A percentile compares a stretch with the other conserved stretches of the same genome.
These are phyloP conservation scores for Phalacrocorax aristotelis DNA, from an alignment of 2,113 vertebrate species.

Conservation along the genomic window DNA sequence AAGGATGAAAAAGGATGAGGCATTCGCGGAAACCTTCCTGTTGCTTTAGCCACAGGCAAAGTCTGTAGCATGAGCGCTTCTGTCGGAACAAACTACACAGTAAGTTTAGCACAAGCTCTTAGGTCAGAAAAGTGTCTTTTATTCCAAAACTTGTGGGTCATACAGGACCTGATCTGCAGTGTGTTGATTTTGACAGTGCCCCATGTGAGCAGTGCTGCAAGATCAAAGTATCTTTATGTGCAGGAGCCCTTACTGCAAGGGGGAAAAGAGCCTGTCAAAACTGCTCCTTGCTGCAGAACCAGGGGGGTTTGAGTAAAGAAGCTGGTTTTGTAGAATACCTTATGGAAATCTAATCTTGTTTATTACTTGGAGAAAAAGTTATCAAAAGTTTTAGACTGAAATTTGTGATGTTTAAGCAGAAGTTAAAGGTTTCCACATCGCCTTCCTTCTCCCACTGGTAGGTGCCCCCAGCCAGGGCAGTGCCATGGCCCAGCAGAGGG, in stretches of 20 bases:
- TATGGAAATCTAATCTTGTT: neutral
- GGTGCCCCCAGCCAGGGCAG: too few species aligned
- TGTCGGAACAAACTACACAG: neutral
- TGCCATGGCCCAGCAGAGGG: neutral
- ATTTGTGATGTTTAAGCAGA: neutral
- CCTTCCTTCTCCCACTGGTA: neutral
- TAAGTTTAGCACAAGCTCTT: neutral
- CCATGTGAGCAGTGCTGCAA: neutral
- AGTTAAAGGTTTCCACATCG: neutral
- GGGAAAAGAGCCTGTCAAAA: neutral
- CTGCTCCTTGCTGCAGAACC: accelerated
- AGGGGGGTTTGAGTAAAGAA: neutral
- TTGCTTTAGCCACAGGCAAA: neutral
- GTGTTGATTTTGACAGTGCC: neutral
- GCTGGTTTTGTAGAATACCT: neutral
- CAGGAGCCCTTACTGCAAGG: accelerated
- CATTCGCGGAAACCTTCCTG: neutral
- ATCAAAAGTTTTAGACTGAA: neutral
- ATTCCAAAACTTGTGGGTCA: accelerated
- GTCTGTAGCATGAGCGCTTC: neutral
- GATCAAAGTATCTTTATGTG: neutral
- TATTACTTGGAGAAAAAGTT: neutral
- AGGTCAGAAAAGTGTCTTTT: neutral
- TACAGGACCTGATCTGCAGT: neutral
- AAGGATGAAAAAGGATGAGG: neutral